Evolutionary conservation across 2,113 vertebrate species (phyloP), one percentile per base, ranked within the genome.

Genomic region (Jacana jacana): DNA sequence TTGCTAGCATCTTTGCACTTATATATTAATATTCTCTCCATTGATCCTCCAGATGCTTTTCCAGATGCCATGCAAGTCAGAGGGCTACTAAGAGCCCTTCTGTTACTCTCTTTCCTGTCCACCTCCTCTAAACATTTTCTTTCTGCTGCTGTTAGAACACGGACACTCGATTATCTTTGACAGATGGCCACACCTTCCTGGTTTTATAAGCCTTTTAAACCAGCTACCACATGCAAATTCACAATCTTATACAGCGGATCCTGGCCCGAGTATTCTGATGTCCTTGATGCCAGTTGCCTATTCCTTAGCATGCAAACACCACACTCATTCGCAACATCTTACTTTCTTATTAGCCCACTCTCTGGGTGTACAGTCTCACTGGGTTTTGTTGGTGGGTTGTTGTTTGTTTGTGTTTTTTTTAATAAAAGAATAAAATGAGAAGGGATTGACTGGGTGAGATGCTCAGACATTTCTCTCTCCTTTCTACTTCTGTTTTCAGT

Each of bases 181-280:
- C 51, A 48, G 66, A 57, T 40, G 39, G 25, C 16, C 35, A 71
- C 39, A 64, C 8, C 25, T 49, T 63, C 70, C 78, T 58, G 25
- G 18, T 23, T 60, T 84, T 76, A 60, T 54, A 20, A 78, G 27
- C 19, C 40, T 31, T 81, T 81, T 30, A 61, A 17, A 37, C 7
- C 8, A 30, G 20, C 18, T 28, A 30, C 31, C 5, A 54, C 23
- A 82, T 64, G 24, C 31, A 94, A 87, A 81, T 24, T 60, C 40
- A 42, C 44, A 33, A 5, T 48, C 46, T 78, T 2, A 0, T 16
- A 30, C 0, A 1, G 8, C 46, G 4, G 7, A 39, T 60, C 35
- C 46, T 71, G 90, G 48, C 40, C 13, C 28, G 60, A 11, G 23
- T 46, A 51, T 78, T 85, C 51, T 79, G 28, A 22, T 60, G 11